These are phyloP conservation scores for Melanotaenia duboulayi DNA, from an alignment of 2,113 vertebrate genomes.

Conservation along the genomic window DNA sequence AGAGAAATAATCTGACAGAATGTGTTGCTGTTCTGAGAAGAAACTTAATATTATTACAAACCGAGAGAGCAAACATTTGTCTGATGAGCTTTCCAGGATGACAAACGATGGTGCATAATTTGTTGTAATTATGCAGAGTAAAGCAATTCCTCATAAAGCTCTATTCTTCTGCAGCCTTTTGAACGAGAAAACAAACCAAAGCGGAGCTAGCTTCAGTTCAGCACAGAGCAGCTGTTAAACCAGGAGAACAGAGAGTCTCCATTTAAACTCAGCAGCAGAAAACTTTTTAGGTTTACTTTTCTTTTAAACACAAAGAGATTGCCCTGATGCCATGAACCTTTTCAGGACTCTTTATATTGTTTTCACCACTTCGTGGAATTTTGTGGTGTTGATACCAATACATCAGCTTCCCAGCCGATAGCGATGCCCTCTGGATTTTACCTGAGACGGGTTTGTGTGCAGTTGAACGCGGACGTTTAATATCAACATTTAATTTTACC, in stretches of 20 bases:
- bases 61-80: slow-evolving; percentile 68
- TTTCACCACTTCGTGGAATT: no score
- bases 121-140: slow-evolving; percentile 76
- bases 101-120: slow-evolving; percentile 73
- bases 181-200: slow-evolving; percentile 69
- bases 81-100: slow-evolving; percentile 65
- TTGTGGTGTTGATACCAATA: no score
- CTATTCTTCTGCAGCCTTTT: slow-evolving; percentile 65
- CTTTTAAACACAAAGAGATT: slow-evolving; percentile 1
- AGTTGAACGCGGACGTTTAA: no score
- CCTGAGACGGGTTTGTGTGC: no score
- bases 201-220: slow-evolving; percentile 42
- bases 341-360: not conserved
- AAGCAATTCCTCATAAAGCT: slow-evolving; percentile 59
- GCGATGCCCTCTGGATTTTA: no score
- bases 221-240: slow-evolving; percentile 57
- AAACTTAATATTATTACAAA: slow-evolving; percentile 54
- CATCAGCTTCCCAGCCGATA: no score
- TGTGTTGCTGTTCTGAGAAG: slow-evolving; percentile 34
- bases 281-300: slow-evolving; percentile 15
- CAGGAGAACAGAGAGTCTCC: slow-evolving; percentile 54
- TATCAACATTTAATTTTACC: no score
- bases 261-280: slow-evolving; percentile 21
- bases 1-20: slow-evolving; percentile 41
- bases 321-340: not conserved